Base-by-base conservation (phyloP, 2,888 invertebrate species). In the Ophion obscuratus region DNA sequence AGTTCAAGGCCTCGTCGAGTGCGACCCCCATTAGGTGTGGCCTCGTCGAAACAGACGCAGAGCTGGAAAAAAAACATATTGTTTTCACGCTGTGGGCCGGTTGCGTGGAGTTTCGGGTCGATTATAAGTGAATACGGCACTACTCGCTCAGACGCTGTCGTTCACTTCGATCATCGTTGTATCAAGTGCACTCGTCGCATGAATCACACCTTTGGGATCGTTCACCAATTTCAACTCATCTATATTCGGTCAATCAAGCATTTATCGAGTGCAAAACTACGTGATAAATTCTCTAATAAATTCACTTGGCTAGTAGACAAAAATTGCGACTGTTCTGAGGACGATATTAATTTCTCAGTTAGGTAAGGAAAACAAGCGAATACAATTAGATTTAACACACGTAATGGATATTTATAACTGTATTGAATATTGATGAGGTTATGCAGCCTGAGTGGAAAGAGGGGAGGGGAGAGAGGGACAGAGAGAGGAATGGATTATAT, bases 1-100 rank as follows among this genome's bases (percentile, higher is more conserved):
- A 70, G 70, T 47, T 70, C 70, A 53, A 70, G 53, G 53, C 53
- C 70, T 31, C 27, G 70, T 70, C 2, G 53, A 70, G 24, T 47
- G 47, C 40, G 44, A 44, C 68, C 68, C 44, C 27, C 31, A 44
- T 53, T 27, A 53, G 27, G 70, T 17, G 53, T 70, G 53, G 53
- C 70, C 53, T 53, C 70, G 27, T 53, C 53, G 20, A 27, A 14
- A 27, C 53, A 27, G 17, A 70, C 70, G 27, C 47, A 27, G 40
- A 70, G 44, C 47, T 27, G 17, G 20, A 70, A 17, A 70, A 20
- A 17, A 67, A 44, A 53, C 53, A 53, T 17, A 53, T 53, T 20
- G 7, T 24, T n/a, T 64, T 17, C 66, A 17, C 0, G 17, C 14
- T 66, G 66, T 66, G 40, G 40, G 40, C 36, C n/a, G 6, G 44